Evolutionary conservation across 2,888 invertebrate genomes (phyloP), one percentile per base, ranked within the genome.

Genomic region (Xanthia icteritia): DNA sequence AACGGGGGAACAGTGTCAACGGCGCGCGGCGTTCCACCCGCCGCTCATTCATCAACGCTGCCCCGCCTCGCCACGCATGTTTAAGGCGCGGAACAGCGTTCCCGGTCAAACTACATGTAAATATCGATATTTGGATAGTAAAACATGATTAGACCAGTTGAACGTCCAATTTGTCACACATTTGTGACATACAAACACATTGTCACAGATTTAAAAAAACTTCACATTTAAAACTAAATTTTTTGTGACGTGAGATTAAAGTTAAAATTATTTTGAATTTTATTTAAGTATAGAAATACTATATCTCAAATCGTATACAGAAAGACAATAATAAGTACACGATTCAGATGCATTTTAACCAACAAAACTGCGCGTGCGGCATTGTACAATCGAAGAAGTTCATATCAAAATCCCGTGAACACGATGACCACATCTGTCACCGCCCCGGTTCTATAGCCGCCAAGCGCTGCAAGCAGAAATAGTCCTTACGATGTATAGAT

Each of bases 181-280:
- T 58, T 83, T 64, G n/a, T 56, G 27, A 17, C 31, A 64, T 8
- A 60, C 11, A 65, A 2, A 60, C 23, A 42, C 36, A 66, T 23
- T 4, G n/a, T 60, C 48, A 54, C 45, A 54, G 20, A 5, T 67
- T 36, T 5, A 20, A 56, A 66, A 51, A 67, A 31, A 23, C 17
- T 17, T 42, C 39, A 45, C 51, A 54, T 48, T 54, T 2, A 51
- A 56, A 70, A 51, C 39, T 60, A 39, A 54, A 56, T 42, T 8
- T 72, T 82, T 84, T 85, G 82, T 85, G 85, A 84, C 85, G 60
- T 42, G 42, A 39, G 36, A 75, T 78, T 64, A n/a, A 42, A 54
- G 11, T 45, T 23, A 54, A 45, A 58, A 17, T 39, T 45, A 17
- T 36, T 67, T 23, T 56, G 20, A 31, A 56, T 45, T 58, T 73